These are phyloP conservation scores for Nomada ferruginata DNA, from an alignment of 2,888 invertebrate species.

Conservation along the genomic window DNA sequence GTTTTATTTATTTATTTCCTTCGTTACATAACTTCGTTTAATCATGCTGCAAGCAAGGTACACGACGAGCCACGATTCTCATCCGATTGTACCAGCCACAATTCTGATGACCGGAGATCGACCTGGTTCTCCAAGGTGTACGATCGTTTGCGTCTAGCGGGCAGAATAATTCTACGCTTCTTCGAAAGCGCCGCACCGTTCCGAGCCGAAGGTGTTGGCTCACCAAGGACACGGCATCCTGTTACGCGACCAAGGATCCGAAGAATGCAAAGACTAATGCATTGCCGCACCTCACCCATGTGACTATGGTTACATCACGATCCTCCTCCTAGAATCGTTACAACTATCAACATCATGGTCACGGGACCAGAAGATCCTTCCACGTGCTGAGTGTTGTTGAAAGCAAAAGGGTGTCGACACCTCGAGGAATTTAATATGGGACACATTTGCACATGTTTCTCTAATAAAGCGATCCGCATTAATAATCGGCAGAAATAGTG, in stretches of 20 bases:
- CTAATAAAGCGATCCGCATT: background rate
- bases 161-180: conserved; percentile 16
- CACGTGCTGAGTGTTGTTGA: conserved; percentile 20
- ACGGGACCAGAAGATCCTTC: conserved; percentile 26
- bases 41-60: background rate
- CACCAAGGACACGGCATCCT: conserved; percentile 76
- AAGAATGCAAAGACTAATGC: conserved; percentile 83
- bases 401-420: background rate
- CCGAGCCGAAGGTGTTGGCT: conserved; percentile 26
- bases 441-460: background rate
- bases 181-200: conserved; percentile 20
- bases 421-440: background rate
- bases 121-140: background rate
- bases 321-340: conserved; percentile 9
- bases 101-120: background rate
- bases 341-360: conserved; percentile 1
- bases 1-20: conserved; percentile 12
- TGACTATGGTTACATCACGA: conserved; percentile 61
- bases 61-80: conserved; percentile 13
- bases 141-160: conserved; percentile 21
- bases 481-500: conserved; percentile 5
- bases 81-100: background rate
- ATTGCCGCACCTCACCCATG: conserved; percentile 68
- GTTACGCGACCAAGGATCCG: conserved; percentile 73
- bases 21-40: conserved; percentile 19